Evolutionary conservation across 2,797 vertebrate genomes (phyloP).

Genomic region (Rhinoraja longicauda): DNA sequence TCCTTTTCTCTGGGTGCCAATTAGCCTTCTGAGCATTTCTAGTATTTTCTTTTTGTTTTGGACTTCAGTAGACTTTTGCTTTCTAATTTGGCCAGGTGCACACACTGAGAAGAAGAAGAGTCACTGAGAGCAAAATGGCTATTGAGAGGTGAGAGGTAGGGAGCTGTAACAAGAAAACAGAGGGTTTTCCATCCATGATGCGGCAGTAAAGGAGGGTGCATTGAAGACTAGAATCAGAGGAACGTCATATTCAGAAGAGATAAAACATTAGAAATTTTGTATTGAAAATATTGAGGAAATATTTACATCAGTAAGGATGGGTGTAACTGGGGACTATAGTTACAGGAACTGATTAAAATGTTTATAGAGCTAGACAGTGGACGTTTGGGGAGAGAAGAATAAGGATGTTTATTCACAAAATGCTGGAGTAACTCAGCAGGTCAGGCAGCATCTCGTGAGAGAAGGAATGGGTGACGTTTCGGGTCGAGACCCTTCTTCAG

Average conservation of each 20-base stretch:
- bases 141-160: background rate
- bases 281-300: background rate
- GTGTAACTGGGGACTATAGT: background rate
- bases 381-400: too few relatives aligned
- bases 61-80: too few relatives aligned
- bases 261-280: background rate
- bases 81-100: too few relatives aligned
- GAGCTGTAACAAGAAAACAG: background rate
- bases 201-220: background rate
- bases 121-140: background rate
- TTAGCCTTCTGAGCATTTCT: too few relatives aligned
- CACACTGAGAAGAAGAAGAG: too few relatives aligned
- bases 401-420: too few relatives aligned
- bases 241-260: background rate
- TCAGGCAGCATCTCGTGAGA: too few relatives aligned
- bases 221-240: background rate
- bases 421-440: too few relatives aligned
- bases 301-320: background rate
- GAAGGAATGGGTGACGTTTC: too few relatives aligned
- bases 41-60: too few relatives aligned
- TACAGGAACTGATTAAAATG: background rate
- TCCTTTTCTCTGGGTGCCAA: too few relatives aligned
- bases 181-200: background rate
- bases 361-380: background rate
- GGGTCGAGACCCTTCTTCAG: too few relatives aligned